Percentiles rank a stretch among this genome's conserved stretches.
These are phyloP conservation scores for Tachyglossus aculeatus DNA, from an alignment of 2,797 vertebrate species.

Conservation along the genomic window DNA sequence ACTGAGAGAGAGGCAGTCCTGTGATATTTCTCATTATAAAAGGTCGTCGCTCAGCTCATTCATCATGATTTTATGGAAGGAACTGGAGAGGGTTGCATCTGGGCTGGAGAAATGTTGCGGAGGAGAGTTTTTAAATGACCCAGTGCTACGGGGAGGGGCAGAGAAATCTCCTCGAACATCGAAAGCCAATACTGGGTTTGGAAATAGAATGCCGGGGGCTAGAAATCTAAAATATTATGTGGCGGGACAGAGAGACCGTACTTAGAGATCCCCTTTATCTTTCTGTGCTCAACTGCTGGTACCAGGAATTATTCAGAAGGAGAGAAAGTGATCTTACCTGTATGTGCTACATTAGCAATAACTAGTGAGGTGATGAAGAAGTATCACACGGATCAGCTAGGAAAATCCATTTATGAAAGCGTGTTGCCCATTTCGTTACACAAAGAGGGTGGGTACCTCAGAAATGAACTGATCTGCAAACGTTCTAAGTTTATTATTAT, in stretches of 20 bases:
- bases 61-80: slow-evolving; percentile 66
- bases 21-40: slow-evolving; percentile 72
- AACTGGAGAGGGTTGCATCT: slow-evolving; percentile 43
- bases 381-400: too few species aligned
- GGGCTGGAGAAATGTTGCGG: slow-evolving; percentile 50
- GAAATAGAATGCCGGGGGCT: background rate
- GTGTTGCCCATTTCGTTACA: too few species aligned
- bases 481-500: too few species aligned
- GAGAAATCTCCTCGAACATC: slow-evolving; percentile 60
- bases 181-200: slow-evolving; percentile 45
- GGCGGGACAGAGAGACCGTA: slow-evolving; percentile 21
- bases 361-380: background rate
- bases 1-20: slow-evolving; percentile 50
- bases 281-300: background rate
- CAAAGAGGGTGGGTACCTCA: too few species aligned
- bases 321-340: background rate
- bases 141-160: slow-evolving; percentile 44
- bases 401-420: too few species aligned
- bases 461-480: too few species aligned
- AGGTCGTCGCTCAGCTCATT: slow-evolving; percentile 67
- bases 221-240: slow-evolving; percentile 13
- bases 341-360: background rate
- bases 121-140: slow-evolving; percentile 60
- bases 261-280: background rate
- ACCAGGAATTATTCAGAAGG: background rate